These are phyloP conservation scores for Aspidoscelis tigris DNA, from an alignment of 2,113 vertebrate species.

Conservation along the genomic window DNA sequence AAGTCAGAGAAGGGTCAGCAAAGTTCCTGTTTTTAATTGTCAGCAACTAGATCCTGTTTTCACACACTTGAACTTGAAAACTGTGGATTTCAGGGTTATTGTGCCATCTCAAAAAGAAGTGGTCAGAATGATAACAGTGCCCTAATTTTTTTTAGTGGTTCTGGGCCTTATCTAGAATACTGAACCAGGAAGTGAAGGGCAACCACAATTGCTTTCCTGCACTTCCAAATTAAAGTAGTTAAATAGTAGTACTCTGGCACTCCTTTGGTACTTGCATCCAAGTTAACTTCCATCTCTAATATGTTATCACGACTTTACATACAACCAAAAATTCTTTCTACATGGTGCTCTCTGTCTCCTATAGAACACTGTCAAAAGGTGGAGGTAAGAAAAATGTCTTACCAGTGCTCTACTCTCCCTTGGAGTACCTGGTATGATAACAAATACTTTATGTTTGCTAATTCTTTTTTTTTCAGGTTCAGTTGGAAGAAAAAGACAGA, in stretches of 20 bases:
- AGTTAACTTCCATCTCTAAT: not conserved
- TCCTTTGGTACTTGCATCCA: not conserved
- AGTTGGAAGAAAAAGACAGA: conserved; percentile 89
- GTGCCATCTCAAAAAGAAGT: not conserved
- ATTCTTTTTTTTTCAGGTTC: conserved; percentile 78
- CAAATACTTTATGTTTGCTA: conserved; percentile 28
- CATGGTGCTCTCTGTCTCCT: not conserved
- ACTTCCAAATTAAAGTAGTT: not conserved
- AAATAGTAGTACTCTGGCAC: not conserved
- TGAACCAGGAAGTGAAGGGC: not conserved
- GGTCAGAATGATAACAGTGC: not conserved
- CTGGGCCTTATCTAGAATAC: not conserved
- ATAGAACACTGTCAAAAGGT: not conserved
- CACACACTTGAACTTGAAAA: not conserved
- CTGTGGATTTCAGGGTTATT: not conserved
- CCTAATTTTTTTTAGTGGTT: not conserved
- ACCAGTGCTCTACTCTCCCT: not conserved
- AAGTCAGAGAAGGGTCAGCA: not conserved
- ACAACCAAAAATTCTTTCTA: not conserved
- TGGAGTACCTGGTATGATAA: not conserved
- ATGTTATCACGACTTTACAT: not conserved
- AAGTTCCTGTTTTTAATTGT: not conserved
- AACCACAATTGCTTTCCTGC: not conserved
- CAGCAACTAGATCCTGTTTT: not conserved
- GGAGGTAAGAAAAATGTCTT: not conserved